These are phyloP conservation scores for Poliocrania exsul DNA, from an alignment of 2,797 vertebrate species.

Conservation along the genomic window DNA sequence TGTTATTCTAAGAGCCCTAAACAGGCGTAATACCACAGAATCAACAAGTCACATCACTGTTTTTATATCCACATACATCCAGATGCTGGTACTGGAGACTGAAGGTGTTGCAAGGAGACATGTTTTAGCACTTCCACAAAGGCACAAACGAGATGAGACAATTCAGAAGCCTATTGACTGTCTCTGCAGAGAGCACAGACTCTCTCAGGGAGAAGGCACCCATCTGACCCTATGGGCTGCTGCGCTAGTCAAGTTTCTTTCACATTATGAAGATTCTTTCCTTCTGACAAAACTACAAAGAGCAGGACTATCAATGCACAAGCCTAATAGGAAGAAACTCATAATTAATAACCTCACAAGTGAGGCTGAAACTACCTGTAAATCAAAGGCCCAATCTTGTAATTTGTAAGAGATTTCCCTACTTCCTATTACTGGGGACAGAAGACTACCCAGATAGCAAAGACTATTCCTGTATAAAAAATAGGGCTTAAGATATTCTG, in stretches of 20 bases:
- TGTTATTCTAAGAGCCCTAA: background rate
- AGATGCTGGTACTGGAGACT: background rate
- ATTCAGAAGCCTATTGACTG: background rate
- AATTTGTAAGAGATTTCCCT: background rate
- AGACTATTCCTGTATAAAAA: background rate
- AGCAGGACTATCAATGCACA: background rate
- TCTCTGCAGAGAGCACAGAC: background rate
- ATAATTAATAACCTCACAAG: background rate
- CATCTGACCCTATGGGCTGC: background rate
- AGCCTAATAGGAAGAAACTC: background rate
- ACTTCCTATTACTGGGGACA: rapidly evolving
- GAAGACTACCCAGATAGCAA: background rate
- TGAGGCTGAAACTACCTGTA: background rate
- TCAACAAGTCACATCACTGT: background rate
- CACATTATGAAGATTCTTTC: background rate
- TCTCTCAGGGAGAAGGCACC: background rate
- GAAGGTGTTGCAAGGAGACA: background rate
- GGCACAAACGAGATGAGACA: background rate
- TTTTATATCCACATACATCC: background rate
- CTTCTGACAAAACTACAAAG: background rate
- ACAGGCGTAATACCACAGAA: background rate
- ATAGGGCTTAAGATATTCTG: background rate
- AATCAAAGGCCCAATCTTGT: background rate
- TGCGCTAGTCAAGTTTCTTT: background rate
- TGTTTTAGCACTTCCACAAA: background rate